Percentiles rank a stretch among this genome's conserved stretches.
Evolutionary conservation across 92 coral and sea anemone genomes (phyloP).

Genomic region (Epizoanthus ramosus): DNA sequence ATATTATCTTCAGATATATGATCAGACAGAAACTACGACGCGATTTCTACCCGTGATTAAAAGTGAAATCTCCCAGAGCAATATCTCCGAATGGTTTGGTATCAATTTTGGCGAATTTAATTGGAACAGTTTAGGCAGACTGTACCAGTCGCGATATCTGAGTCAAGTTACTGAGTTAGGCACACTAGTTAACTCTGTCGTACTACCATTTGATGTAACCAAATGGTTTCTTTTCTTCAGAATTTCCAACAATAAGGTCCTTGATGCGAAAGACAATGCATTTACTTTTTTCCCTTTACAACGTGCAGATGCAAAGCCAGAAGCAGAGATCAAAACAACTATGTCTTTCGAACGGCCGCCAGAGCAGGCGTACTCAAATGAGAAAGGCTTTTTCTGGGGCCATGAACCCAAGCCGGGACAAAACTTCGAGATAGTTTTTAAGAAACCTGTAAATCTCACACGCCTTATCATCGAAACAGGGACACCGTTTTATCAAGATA

Average conservation of each 20-base stretch:
- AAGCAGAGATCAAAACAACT: constrained; percentile 13
- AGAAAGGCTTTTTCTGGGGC: constrained; percentile 20
- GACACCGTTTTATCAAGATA: constrained; percentile 10
- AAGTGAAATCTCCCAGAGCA: not conserved
- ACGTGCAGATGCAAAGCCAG: constrained; percentile 15
- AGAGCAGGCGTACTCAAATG: constrained; percentile 12
- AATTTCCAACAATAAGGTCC: constrained; percentile 11
- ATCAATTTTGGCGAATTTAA: not conserved
- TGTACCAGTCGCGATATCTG: constrained; percentile 24
- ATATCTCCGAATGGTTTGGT: constrained; percentile 16
- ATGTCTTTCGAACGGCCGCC: not conserved
- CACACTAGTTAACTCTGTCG: not conserved
- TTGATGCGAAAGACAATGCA: constrained; percentile 18
- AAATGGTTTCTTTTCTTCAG: not conserved
- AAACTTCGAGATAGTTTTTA: constrained; percentile 21
- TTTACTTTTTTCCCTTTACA: not conserved
- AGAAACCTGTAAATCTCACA: constrained; percentile 5
- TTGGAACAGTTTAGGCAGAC: constrained; percentile 8
- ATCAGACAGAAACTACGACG: constrained; percentile 37
- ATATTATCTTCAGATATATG: constrained; percentile 27
- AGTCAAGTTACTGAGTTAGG: constrained; percentile 27
- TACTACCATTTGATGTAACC: constrained; percentile 12
- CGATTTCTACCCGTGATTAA: constrained; percentile 16
- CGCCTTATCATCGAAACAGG: constrained; percentile 27
- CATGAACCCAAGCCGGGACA: constrained; percentile 22